Conservation (phyloP, 2,888 invertebrate genomes). For the Trissolcus japonicus region DNA sequence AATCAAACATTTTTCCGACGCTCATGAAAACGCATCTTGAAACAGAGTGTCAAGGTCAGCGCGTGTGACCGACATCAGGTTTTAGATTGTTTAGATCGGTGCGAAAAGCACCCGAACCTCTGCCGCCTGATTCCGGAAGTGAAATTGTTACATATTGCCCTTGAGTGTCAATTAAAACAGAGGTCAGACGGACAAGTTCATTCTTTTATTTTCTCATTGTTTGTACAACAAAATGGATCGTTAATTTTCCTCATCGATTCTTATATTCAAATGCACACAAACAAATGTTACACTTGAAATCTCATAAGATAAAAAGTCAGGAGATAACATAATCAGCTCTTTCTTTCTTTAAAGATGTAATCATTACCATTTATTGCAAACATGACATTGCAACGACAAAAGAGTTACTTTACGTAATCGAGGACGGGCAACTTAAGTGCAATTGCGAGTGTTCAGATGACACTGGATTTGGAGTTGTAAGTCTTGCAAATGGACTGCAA, state of each 20-base stretch:
- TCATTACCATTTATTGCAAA: slow-evolving; percentile 5
- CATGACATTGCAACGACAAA: slow-evolving; percentile 4
- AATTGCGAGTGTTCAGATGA: slow-evolving; percentile 12
- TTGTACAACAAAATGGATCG: no score
- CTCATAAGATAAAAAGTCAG: no score
- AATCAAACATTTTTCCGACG: slow-evolving; percentile 9
- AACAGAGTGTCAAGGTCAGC: slow-evolving; percentile 60
- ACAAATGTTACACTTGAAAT: no score
- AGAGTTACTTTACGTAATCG: slow-evolving; percentile 10
- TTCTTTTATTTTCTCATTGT: no score
- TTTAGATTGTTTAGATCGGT: slow-evolving; percentile 24
- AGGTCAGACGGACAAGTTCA: no score
- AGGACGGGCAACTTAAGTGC: not conserved
- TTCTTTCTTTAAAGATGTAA: no score
- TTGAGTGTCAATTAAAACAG: no score
- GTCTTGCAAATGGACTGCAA: slow-evolving; percentile 4
- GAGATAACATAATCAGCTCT: no score
- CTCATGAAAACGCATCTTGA: slow-evolving; percentile 40
- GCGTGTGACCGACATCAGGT: slow-evolving; percentile 60
- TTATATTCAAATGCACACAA: no score
- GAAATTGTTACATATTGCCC: no score
- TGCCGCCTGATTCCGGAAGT: no score
- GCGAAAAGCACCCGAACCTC: not conserved
- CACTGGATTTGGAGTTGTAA: slow-evolving; percentile 22
- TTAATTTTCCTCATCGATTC: no score